phyloP scores from a whole-genome alignment of 2,113 vertebrate species.

The Gambusia holbrooki region DNA sequence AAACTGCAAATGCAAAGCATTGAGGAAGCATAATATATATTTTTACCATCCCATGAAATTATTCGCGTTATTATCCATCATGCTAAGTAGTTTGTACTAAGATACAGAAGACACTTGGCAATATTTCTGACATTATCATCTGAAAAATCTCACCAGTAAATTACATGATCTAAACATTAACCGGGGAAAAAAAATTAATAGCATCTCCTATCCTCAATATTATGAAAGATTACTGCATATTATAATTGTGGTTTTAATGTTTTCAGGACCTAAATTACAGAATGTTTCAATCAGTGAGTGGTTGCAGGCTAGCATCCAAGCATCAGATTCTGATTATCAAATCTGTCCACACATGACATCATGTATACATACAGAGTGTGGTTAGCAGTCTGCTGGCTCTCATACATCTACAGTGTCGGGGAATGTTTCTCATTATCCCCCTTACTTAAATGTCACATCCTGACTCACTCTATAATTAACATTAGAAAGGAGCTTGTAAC shows the following conservation, averaged over 20 bases:
- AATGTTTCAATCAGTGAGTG: constrained; percentile 17
- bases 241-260: constrained; percentile 35
- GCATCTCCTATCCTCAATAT: constrained; percentile 32
- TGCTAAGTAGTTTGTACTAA: constrained; percentile 7
- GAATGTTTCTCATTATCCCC: constrained; percentile 67
- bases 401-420: constrained; percentile 41
- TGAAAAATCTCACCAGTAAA: background rate
- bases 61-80: constrained; percentile 32
- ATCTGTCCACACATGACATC: constrained; percentile 36
- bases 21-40: constrained; percentile 9
- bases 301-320: constrained; percentile 15
- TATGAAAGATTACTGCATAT: constrained; percentile 4
- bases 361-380: constrained; percentile 42
- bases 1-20: background rate
- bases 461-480: constrained; percentile 65
- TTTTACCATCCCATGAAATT: constrained; percentile 18
- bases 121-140: background rate
- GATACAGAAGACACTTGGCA: background rate
- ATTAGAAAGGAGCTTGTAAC: constrained; percentile 52
- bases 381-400: constrained; percentile 50
- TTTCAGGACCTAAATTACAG: constrained; percentile 12
- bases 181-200: constrained; percentile 34
- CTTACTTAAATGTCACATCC: constrained; percentile 49
- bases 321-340: constrained; percentile 17
- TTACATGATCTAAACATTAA: constrained; percentile 1